Conservation (phyloP, 2,797 vertebrate genomes). For the Alouatta caraya region DNA sequence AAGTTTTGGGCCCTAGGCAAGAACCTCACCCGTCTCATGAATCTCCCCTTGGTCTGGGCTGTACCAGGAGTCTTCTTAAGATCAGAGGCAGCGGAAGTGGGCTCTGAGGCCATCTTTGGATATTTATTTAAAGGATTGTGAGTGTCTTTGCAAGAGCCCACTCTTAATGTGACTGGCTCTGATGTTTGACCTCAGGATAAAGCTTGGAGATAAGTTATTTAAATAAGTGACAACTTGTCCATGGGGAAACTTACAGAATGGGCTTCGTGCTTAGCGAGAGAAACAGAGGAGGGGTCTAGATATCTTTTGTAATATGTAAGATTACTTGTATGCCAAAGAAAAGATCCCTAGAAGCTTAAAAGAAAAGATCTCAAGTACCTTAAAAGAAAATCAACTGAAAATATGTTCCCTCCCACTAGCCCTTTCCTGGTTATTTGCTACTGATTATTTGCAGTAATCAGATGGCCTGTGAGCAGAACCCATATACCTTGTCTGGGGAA, state of each 20-base stretch:
- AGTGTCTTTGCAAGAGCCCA: neutral
- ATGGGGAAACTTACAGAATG: neutral
- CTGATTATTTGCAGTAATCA: neutral
- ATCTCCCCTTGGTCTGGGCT: neutral
- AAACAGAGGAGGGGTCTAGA: neutral
- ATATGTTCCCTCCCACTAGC: neutral
- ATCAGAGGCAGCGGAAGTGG: neutral
- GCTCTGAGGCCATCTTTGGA: neutral
- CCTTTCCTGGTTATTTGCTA: neutral
- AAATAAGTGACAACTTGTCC: constrained; percentile 2
- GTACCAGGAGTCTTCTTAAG: neutral
- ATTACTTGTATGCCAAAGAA: neutral
- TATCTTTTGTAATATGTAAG: neutral
- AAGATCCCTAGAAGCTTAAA: neutral
- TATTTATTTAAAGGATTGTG: neutral
- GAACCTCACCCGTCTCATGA: neutral
- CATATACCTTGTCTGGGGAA: neutral
- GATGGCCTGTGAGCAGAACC: neutral
- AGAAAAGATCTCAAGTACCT: neutral
- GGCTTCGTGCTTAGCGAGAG: neutral
- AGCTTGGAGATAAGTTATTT: neutral
- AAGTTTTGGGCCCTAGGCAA: neutral
- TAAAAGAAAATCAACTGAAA: neutral
- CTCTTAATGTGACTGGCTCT: neutral
- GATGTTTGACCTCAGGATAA: neutral